These are phyloP conservation scores for Camponotus pennsylvanicus DNA, from an alignment of 1,140 invertebrate genomes.

Conservation along the genomic window DNA sequence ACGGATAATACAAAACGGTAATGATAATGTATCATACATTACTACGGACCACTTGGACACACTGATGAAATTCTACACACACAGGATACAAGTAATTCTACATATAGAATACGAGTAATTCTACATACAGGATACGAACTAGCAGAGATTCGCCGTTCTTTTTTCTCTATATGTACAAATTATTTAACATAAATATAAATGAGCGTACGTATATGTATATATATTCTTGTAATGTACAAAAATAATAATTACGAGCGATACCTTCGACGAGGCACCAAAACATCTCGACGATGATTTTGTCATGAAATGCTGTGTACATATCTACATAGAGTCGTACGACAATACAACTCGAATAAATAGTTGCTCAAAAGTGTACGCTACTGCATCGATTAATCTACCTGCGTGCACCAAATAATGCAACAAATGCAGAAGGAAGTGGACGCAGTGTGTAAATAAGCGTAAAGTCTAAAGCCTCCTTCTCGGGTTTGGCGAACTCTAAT, in stretches of 20 bases:
- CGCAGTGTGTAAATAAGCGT: conserved; percentile 51
- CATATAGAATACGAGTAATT: conserved; percentile 15
- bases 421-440: not conserved
- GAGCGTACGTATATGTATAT: not conserved
- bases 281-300: conserved; percentile 53
- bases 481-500: conserved; percentile 57
- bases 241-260: conserved; percentile 55
- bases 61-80: conserved; percentile 18
- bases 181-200: conserved; percentile 83
- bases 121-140: conserved; percentile 29
- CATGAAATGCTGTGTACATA: conserved; percentile 74
- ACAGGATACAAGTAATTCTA: conserved; percentile 20
- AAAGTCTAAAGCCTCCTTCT: conserved; percentile 53
- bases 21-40: not conserved
- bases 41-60: conserved; percentile 39
- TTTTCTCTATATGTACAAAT: conserved; percentile 70
- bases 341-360: conserved; percentile 60
- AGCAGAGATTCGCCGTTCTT: conserved; percentile 43
- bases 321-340: conserved; percentile 61
- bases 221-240: conserved; percentile 79
- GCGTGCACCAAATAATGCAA: conserved; percentile 6
- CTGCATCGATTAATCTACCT: conserved; percentile 34
- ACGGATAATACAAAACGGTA: conserved; percentile 59
- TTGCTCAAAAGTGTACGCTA: not conserved
- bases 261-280: conserved; percentile 41